These are phyloP conservation scores for Melanotus villosus DNA, from an alignment of 2,888 invertebrate genomes.

Conservation along the genomic window DNA sequence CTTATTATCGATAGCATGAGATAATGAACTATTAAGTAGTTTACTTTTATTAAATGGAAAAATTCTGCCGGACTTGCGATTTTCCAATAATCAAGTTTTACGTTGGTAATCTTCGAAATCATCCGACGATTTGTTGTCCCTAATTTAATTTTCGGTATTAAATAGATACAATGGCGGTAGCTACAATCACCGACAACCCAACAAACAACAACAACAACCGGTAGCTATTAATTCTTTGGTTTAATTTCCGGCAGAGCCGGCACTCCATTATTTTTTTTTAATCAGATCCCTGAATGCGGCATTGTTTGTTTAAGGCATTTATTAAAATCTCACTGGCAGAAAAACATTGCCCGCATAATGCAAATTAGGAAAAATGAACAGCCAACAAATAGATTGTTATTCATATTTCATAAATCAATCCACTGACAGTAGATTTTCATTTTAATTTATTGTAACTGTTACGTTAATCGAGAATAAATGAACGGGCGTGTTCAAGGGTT, in stretches of 20 bases:
- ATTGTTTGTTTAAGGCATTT: slow-evolving; percentile 11
- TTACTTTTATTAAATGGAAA: no score
- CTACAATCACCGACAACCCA: not conserved
- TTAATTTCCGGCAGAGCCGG: slow-evolving; percentile 27
- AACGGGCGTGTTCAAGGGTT: no score
- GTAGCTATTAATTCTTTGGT: slow-evolving; percentile 28
- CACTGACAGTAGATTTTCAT: not conserved
- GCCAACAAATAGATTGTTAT: not conserved
- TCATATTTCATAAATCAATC: not conserved
- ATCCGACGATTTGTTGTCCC: no score
- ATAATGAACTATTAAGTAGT: no score
- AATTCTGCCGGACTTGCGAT: not conserved
- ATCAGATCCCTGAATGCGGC: not conserved
- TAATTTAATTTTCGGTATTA: slow-evolving; percentile 20
- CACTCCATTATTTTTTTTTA: not conserved
- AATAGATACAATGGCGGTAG: not conserved
- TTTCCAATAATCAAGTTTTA: not conserved
- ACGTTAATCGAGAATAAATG: not conserved
- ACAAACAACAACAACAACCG: no score
- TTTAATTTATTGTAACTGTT: not conserved
- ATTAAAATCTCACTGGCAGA: not conserved
- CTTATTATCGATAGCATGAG: not conserved
- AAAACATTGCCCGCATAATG: not conserved
- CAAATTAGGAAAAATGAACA: not conserved
- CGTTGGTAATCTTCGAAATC: not conserved